These are phyloP conservation scores for Orthosia cruda DNA, from an alignment of 2,888 invertebrate species.

Conservation along the genomic window DNA sequence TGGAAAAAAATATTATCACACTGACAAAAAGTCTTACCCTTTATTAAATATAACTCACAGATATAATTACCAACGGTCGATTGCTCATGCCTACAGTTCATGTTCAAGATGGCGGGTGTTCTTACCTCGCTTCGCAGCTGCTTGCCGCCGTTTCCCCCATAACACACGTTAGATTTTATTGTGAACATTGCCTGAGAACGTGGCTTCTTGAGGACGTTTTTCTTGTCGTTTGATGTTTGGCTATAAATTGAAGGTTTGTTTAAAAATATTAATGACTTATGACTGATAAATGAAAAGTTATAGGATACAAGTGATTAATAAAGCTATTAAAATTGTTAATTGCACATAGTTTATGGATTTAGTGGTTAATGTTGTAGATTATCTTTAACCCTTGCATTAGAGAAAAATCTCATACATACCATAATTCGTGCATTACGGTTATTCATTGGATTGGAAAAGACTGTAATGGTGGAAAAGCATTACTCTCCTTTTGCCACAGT, in stretches of 20 bases:
- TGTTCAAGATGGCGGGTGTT: conserved; percentile 48
- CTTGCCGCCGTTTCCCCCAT: conserved; percentile 20
- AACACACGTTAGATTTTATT: conserved; percentile 62
- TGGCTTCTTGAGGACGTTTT: conserved; percentile 34
- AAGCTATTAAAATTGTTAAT: too few relatives aligned
- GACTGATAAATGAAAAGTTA: background rate
- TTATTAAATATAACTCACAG: conserved; percentile 14
- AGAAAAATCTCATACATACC: too few relatives aligned
- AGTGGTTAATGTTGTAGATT: too few relatives aligned
- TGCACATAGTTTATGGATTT: too few relatives aligned
- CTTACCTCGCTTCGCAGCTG: conserved; percentile 22
- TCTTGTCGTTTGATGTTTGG: conserved; percentile 23
- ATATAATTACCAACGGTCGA: conserved; percentile 19
- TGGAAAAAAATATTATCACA: background rate
- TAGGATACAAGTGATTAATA: too few relatives aligned
- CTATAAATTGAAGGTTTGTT: conserved; percentile 27
- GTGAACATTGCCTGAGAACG: conserved; percentile 60
- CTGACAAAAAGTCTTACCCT: background rate
- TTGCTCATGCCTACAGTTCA: conserved; percentile 1
- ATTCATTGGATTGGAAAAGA: too few relatives aligned
- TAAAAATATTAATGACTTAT: background rate
- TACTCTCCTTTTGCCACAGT: too few relatives aligned
- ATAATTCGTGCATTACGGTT: too few relatives aligned
- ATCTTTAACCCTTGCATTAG: too few relatives aligned
- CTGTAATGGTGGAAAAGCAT: too few relatives aligned